A percentile compares a stretch with the other conserved stretches of the same genome.
phyloP scores from a whole-genome alignment of 2,888 invertebrate species.

The Diploptera punctata region DNA sequence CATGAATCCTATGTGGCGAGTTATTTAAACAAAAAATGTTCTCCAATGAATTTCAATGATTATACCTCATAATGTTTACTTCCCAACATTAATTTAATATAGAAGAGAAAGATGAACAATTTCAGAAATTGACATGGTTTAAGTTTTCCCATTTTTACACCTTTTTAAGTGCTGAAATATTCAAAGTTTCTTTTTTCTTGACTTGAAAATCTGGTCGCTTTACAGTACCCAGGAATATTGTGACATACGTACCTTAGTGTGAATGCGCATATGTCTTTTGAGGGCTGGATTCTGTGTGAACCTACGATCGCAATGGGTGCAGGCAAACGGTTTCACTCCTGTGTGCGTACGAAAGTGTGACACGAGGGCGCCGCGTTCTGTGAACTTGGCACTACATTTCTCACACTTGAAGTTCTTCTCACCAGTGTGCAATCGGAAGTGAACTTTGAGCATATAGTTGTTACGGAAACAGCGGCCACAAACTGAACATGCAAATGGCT shows the following conservation, averaged over 20 bases:
- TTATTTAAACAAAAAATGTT: too few species aligned
- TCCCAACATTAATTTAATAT: too few species aligned
- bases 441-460: conserved; percentile 12
- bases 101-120: too few species aligned
- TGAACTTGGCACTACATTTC: neutral
- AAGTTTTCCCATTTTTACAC: too few species aligned
- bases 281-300: conserved; percentile 18
- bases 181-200: too few species aligned
- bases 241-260: conserved; percentile 17
- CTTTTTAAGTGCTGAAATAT: too few species aligned
- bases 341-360: conserved; percentile 8
- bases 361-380: neutral
- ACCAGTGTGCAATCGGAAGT: conserved; percentile 13
- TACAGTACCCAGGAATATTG: too few species aligned
- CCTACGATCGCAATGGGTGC: neutral
- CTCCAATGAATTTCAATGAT: too few species aligned
- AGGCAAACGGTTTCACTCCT: neutral
- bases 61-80: too few species aligned
- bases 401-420: conserved; percentile 16
- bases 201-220: too few species aligned
- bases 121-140: too few species aligned
- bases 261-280: neutral
- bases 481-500: neutral
- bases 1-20: too few species aligned
- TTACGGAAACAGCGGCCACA: conserved; percentile 1